Evolutionary conservation across 2,797 vertebrate genomes (phyloP).

Genomic region (Pempheris klunzingeri): DNA sequence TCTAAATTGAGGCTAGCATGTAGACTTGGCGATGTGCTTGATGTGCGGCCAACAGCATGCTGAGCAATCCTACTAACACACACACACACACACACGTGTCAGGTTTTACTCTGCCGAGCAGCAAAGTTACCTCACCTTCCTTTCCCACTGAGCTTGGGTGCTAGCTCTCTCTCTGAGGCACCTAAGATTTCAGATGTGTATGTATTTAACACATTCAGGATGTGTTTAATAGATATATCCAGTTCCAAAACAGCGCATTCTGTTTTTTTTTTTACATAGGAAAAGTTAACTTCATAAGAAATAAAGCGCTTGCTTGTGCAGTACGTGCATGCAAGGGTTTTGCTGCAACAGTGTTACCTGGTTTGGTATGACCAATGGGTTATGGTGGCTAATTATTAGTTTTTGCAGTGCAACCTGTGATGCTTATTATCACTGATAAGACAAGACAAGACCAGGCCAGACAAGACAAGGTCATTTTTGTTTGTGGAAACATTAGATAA

Average conservation of each 20-base stretch:
- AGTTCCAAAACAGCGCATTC: background rate
- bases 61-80: slow-evolving; percentile 33
- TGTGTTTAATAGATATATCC: background rate
- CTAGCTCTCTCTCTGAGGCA: background rate
- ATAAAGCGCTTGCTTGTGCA: background rate
- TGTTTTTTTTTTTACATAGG: background rate
- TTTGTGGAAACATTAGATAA: background rate
- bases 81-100: too few species aligned
- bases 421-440: too few species aligned
- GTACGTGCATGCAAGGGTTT: background rate
- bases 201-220: too few species aligned
- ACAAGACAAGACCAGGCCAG: too few species aligned
- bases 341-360: background rate
- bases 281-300: background rate
- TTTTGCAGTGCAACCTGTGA: too few species aligned
- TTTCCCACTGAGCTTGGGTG: slow-evolving; percentile 6
- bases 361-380: background rate
- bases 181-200: too few species aligned
- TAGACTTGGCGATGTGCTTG: slow-evolving; percentile 25
- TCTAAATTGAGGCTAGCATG: slow-evolving; percentile 7
- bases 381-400: too few species aligned
- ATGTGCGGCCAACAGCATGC: slow-evolving; percentile 25
- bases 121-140: slow-evolving; percentile 7
- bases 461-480: too few species aligned
- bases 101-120: slow-evolving; percentile 9